Evolutionary conservation across 2,113 vertebrate genomes (phyloP), one percentile per base, ranked within the genome.

Genomic region (Thermophis baileyi): DNA sequence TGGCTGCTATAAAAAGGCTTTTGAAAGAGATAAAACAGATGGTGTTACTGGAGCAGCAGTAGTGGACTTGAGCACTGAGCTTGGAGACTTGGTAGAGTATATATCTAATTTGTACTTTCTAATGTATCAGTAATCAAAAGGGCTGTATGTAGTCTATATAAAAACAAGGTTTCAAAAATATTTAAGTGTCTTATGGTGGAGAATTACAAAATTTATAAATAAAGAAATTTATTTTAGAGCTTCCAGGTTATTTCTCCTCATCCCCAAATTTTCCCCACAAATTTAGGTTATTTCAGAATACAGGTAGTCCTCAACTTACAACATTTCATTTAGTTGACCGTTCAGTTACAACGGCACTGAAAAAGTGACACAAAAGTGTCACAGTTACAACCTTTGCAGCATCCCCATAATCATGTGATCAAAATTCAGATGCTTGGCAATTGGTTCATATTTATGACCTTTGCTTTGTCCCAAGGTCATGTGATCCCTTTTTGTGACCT

Each of bases 1-100:
- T 44, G 99, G 99, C 30, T 99, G 99, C 96, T 99, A 98, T 95
- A 99, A 98, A 96, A 99, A 98, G 96, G 99, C 99, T n/a, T 99
- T 99, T 96, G 98, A 99, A 69, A 94, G 99, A 94, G 98, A 99
- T 95, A 94, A 94, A 89, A 94, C 93, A 0, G 98, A 99, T 96
- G 97, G 95, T 10, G 98, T 99, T 93, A 98, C 99, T 89, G 99
- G 99, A 95, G 97, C 98, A 90, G 98, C 98, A 85, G 98, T 98
- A 14, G 99, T 99, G 91, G 98, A 98, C 96, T 96, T 99, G 92
- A 98, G 99, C 85, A 97, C 99, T 97, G 98, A 98, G 85, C 98
- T 98, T 69, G 98, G 98, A 94, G 99, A 99, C 90, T 98, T 97
- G 98, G 99, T 99, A 97, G 47, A 94, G 81, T 88, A 90, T 3